phyloP scores from a whole-genome alignment of 2,113 vertebrate genomes.

The Datnioides undecimradiatus region DNA sequence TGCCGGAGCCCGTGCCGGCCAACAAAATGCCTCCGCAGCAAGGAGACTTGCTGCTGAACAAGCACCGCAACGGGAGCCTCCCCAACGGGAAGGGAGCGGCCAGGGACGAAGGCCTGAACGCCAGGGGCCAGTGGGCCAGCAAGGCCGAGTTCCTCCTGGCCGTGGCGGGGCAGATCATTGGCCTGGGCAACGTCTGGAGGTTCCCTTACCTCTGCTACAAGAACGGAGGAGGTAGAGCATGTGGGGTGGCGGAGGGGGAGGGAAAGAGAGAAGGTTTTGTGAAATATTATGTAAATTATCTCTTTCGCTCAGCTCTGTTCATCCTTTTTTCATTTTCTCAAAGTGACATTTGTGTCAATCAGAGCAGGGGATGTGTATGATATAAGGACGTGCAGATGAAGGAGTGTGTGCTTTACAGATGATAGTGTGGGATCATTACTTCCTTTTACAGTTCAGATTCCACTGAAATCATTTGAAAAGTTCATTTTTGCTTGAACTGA shows the following conservation, averaged over 20 bases:
- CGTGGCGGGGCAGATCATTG: conserved; percentile 83
- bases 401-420: no score
- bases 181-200: conserved; percentile 83
- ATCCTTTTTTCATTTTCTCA: not conserved
- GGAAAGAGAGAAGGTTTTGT: not conserved
- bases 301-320: not conserved
- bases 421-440: not conserved
- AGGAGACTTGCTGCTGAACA: conserved; percentile 33
- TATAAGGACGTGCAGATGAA: no score
- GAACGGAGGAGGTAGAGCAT: conserved; percentile 81
- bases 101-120: conserved; percentile 55
- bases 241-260: not conserved
- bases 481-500: not conserved
- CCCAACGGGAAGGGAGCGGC: conserved; percentile 11
- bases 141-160: conserved; percentile 83
- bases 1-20: conserved; percentile 54
- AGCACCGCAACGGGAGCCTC: conserved; percentile 11
- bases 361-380: not conserved
- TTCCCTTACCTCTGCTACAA: conserved; percentile 86
- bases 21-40: conserved; percentile 38
- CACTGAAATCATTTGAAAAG: not conserved
- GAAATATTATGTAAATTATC: no score
- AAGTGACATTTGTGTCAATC: not conserved
- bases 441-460: not conserved
- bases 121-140: conserved; percentile 81